phyloP scores from a whole-genome alignment of 2,113 vertebrate genomes.

The Limanda limanda region DNA sequence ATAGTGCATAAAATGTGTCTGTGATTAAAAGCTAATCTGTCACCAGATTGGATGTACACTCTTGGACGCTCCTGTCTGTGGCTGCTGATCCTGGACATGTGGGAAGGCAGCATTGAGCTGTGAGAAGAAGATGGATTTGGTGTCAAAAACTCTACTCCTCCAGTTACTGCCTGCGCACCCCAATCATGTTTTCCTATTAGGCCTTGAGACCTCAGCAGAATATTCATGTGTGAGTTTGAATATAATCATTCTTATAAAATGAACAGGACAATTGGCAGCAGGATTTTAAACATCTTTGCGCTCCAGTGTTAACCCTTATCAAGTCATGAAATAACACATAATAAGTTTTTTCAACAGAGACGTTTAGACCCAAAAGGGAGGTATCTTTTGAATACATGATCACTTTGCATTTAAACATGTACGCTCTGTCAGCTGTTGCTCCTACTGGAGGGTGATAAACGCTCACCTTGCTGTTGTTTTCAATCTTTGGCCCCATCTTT shows the following conservation, averaged over 20 bases:
- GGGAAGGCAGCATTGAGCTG: constrained; percentile 35
- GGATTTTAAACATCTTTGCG: constrained; percentile 39
- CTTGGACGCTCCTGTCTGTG: constrained; percentile 22
- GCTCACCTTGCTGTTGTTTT: constrained; percentile 20
- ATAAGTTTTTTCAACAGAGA: constrained; percentile 32
- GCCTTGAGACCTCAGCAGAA: constrained; percentile 22
- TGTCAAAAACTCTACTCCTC: constrained; percentile 33
- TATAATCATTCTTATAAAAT: constrained; percentile 44
- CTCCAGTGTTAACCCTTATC: constrained; percentile 48
- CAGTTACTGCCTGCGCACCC: constrained; percentile 35
- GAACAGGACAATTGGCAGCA: constrained; percentile 33
- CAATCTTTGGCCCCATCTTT: constrained; percentile 30
- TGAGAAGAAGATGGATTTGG: constrained; percentile 47
- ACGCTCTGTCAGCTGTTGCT: constrained; percentile 27
- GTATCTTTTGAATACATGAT: constrained; percentile 14
- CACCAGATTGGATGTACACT: constrained; percentile 12
- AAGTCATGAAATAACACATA: constrained; percentile 41
- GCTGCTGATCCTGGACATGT: constrained; percentile 12
- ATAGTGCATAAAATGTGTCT: constrained; percentile 11
- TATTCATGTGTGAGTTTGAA: constrained; percentile 48
- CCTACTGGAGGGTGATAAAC: constrained; percentile 3
- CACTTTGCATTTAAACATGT: constrained; percentile 32
- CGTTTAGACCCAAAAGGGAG: constrained; percentile 4
- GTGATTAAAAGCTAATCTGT: constrained; percentile 39
- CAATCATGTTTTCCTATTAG: constrained; percentile 59